Conservation (phyloP, 2,113 vertebrate genomes). For the Erpornis zantholeuca region DNA sequence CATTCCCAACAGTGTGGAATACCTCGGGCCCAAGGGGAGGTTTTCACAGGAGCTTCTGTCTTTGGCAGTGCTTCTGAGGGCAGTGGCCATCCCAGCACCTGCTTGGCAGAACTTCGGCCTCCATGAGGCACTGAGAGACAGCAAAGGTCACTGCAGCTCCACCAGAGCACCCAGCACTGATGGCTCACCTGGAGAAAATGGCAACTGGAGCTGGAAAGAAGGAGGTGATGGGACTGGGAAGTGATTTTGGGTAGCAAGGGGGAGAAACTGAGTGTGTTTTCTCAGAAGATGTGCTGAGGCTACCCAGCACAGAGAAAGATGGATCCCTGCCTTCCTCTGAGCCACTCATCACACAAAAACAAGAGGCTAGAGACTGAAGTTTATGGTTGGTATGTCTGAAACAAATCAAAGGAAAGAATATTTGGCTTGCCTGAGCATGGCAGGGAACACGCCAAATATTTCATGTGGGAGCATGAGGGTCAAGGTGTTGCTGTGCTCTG, state of each 20-base stretch:
- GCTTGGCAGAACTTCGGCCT: fast-evolving
- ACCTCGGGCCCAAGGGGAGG: fast-evolving
- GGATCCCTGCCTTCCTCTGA: background rate
- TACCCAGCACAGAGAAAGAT: background rate
- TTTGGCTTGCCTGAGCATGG: background rate
- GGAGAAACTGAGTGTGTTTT: background rate
- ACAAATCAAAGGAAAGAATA: background rate
- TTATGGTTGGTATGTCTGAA: background rate
- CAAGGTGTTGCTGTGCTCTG: background rate
- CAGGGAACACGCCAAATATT: background rate
- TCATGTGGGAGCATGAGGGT: background rate
- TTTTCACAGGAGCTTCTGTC: background rate
- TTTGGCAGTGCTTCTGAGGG: background rate
- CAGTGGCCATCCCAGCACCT: fast-evolving
- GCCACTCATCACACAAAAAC: background rate
- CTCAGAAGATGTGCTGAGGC: background rate
- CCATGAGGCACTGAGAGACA: fast-evolving
- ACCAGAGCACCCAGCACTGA: background rate
- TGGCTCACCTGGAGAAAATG: fast-evolving
- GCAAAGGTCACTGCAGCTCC: background rate
- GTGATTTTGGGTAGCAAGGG: background rate
- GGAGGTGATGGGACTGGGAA: background rate
- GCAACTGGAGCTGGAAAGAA: background rate
- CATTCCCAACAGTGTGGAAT: background rate
- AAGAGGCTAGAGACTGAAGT: background rate